Base-by-base conservation (phyloP, 2,797 vertebrate genomes). In the Macrochelys suwanniensis region DNA sequence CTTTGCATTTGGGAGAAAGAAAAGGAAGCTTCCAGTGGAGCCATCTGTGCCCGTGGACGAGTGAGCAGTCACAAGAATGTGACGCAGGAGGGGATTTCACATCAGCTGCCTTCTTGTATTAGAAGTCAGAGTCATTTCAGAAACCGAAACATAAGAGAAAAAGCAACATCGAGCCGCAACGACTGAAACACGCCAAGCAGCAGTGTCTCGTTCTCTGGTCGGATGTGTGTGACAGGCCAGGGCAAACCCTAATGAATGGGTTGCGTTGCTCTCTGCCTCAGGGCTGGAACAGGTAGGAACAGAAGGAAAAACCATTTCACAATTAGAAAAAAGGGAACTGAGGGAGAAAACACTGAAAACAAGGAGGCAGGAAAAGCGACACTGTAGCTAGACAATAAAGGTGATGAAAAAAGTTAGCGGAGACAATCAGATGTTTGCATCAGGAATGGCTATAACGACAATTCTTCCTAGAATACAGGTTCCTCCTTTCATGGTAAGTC, bases 251-350 rank as follows among this genome's bases (percentile, higher is more conserved):
- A 85, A 98, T 80, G 50, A 98, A 97, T 51, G 97, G 94, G 92
- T 97, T 97, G 98, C 97, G 97, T 97, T 97, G 97, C 98, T 89
- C 95, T 85, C 92, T 1, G 98, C 98, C 98, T 54, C 2, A 94
- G 98, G 98, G 98, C 97, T 91, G 31, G 86, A 97, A 97, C 98
- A 99, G 98, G 98, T 95, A 98, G 93, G 96, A 90, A 97, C 98
- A 98, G 97, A 95, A 87, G 88, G 87, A 15, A 80, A 57, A 84
- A 45, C 78, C 89, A 45, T 94, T 82, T 92, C 96, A 95, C 94
- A 65, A 93, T 23, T 87, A 77, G 68, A 85, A 91, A 96, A 89
- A 95, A 94, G 93, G 96, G 91, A 97, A 95, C 96, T 92, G 95
- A 96, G 56, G 5, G 90, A 82, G 88, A 93, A 91, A 93, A 59